Percentiles rank a stretch among this genome's conserved stretches.
Evolutionary conservation across 2,888 invertebrate species (phyloP).

Genomic region (Cataglyphis cursor): DNA sequence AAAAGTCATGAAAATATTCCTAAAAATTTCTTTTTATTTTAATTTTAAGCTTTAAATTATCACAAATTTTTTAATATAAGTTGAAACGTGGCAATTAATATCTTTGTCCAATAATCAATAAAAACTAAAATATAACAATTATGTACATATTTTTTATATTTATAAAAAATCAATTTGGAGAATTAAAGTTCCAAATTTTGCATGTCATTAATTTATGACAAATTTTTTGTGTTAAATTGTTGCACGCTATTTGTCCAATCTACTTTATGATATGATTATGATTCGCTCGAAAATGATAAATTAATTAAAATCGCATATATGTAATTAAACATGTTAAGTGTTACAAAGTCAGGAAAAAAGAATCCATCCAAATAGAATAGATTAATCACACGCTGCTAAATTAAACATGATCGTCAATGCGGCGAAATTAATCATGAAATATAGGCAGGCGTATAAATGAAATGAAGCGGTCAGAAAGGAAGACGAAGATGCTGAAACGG

Average conservation of each 20-base stretch:
- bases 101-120: background rate
- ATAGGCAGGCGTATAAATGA: slow-evolving; percentile 16
- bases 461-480: background rate
- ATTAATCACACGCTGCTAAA: background rate
- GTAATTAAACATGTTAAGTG: background rate
- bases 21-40: background rate
- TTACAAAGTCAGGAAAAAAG: background rate
- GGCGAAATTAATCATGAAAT: background rate
- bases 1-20: background rate
- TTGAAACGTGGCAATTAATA: background rate
- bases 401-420: slow-evolving; percentile 2
- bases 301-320: background rate
- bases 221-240: background rate
- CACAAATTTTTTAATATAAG: background rate
- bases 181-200: background rate
- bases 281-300: slow-evolving; percentile 27
- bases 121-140: slow-evolving; percentile 5
- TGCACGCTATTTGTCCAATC: slow-evolving; percentile 4
- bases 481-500: slow-evolving; percentile 41
- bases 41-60: background rate
- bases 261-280: slow-evolving; percentile 38
- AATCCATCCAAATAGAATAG: background rate
- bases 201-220: background rate
- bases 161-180: background rate
- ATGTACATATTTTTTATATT: background rate